Conservation (phyloP, 2,888 invertebrate genomes). For the Pseudococcus jackbeardsleyi region DNA sequence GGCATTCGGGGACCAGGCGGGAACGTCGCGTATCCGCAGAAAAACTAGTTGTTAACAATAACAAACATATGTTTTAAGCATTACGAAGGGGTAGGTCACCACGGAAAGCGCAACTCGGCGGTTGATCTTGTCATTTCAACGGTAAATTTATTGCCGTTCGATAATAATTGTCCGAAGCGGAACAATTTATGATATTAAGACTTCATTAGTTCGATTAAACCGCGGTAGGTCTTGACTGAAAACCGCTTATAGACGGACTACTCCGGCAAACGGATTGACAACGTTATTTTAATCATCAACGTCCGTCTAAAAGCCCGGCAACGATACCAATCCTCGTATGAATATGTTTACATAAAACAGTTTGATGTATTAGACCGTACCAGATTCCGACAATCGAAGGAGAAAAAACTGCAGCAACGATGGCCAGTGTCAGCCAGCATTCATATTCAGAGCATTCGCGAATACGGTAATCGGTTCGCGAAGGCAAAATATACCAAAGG, state of each 20-base stretch:
- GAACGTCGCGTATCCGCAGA: slow-evolving; percentile 47
- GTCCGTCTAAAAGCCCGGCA: background rate
- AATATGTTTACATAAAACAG: slow-evolving; percentile 55
- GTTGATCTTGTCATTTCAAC: slow-evolving; percentile 63
- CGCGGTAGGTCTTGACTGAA: slow-evolving; percentile 60
- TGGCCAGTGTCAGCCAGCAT: background rate
- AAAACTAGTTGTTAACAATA: slow-evolving; percentile 62
- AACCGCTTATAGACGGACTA: slow-evolving; percentile 51
- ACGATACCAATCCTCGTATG: background rate
- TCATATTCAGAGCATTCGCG: slow-evolving; percentile 37
- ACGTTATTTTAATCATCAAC: slow-evolving; percentile 63
- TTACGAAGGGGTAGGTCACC: slow-evolving; percentile 59
- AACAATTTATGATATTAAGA: slow-evolving; percentile 65
- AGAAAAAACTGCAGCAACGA: background rate
- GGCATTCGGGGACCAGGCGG: background rate
- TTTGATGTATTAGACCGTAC: slow-evolving; percentile 49
- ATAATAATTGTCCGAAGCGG: slow-evolving; percentile 61
- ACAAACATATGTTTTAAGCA: slow-evolving; percentile 61
- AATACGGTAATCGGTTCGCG: background rate
- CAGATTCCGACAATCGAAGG: slow-evolving; percentile 14
- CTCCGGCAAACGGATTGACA: slow-evolving; percentile 54
- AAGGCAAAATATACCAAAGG: background rate
- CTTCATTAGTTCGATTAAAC: slow-evolving; percentile 64
- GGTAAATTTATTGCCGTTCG: slow-evolving; percentile 61
- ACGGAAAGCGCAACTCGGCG: slow-evolving; percentile 60